phyloP scores from a whole-genome alignment of 2,113 vertebrate species.

The Pyxicephalus adspersus region DNA sequence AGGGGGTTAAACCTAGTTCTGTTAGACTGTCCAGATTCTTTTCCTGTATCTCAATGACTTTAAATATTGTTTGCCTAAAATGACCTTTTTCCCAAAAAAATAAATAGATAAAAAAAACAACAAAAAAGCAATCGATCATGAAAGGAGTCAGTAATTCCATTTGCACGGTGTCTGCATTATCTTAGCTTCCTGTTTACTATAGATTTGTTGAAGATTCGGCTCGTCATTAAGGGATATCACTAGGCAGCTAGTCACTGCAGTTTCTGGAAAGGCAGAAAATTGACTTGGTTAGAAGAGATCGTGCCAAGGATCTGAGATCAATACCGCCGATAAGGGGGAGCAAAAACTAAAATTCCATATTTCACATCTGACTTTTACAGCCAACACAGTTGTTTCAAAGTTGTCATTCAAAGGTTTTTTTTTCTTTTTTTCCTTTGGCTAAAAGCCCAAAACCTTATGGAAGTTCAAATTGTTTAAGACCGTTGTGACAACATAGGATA shows the following conservation, averaged over 20 bases:
- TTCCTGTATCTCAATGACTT: neutral
- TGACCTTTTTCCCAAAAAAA: neutral
- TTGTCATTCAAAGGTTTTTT: too few species aligned
- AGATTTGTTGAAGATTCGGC: neutral
- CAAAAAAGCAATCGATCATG: neutral
- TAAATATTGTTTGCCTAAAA: neutral
- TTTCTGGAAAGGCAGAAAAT: slow-evolving; percentile 13
- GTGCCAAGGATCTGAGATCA: neutral
- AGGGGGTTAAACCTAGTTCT: neutral
- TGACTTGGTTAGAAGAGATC: neutral
- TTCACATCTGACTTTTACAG: too few species aligned
- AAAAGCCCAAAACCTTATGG: too few species aligned
- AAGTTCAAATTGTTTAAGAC: too few species aligned
- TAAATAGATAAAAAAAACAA: neutral
- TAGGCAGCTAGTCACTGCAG: neutral
- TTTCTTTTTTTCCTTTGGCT: too few species aligned
- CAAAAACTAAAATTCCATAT: too few species aligned
- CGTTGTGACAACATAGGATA: too few species aligned
- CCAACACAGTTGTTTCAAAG: too few species aligned
- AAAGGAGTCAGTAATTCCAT: slow-evolving; percentile 19
- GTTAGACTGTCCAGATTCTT: too few species aligned
- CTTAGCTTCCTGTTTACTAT: slow-evolving; percentile 24
- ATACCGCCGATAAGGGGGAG: neutral
- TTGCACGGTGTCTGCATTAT: slow-evolving; percentile 4
- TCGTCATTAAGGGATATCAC: slow-evolving; percentile 9